phyloP scores from a whole-genome alignment of 1,140 invertebrate genomes.

The Camponotus floridanus region DNA sequence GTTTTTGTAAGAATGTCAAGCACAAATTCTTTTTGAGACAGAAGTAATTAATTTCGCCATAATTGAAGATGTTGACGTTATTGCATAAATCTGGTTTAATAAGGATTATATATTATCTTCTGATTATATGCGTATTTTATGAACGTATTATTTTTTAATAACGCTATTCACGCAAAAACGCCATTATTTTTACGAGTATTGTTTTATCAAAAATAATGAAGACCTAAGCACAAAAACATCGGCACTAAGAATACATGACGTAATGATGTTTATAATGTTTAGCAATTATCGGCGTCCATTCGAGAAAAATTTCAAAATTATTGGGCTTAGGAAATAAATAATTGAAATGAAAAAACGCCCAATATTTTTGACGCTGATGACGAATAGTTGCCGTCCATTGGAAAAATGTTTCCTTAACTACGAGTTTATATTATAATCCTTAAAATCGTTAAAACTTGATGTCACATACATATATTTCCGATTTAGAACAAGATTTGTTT shows the following conservation, averaged over 20 bases:
- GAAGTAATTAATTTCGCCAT: neutral
- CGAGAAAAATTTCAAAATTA: neutral
- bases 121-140: neutral
- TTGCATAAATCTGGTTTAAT: neutral
- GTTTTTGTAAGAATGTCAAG: conserved; percentile 11
- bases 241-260: conserved; percentile 33
- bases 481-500: neutral
- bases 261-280: conserved; percentile 20
- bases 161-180: no score
- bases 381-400: conserved; percentile 67
- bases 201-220: neutral
- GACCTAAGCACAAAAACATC: neutral
- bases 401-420: conserved; percentile 14
- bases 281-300: neutral
- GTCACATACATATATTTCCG: neutral
- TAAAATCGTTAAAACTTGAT: conserved; percentile 6
- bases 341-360: conserved; percentile 16
- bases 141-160: conserved; percentile 6
- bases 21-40: neutral
- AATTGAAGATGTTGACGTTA: conserved; percentile 1
- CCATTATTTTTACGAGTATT: conserved; percentile 1
- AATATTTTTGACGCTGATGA: conserved; percentile 16
- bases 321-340: neutral
- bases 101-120: neutral
- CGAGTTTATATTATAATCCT: conserved; percentile 5